Conservation (phyloP, 2,113 vertebrate species). For the Callipepla squamata region DNA sequence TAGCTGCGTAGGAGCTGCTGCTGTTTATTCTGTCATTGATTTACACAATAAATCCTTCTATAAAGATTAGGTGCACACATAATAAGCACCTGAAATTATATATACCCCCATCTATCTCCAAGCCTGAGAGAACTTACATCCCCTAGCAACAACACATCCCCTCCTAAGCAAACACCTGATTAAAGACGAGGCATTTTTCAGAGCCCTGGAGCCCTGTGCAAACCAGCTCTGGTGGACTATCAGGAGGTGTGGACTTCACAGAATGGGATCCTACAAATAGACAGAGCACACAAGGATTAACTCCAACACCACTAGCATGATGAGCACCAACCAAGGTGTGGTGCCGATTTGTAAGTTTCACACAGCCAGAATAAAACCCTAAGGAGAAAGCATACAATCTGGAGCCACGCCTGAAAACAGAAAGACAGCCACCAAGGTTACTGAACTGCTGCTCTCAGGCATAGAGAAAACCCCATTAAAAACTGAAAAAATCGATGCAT, state of each 20-base stretch:
- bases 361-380: background rate
- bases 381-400: background rate
- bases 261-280: background rate
- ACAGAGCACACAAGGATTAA: background rate
- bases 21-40: slow-evolving; percentile 10
- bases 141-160: background rate
- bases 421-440: background rate
- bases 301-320: background rate
- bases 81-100: slow-evolving; percentile 7
- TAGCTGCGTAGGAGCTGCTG: background rate
- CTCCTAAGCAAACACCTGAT: background rate
- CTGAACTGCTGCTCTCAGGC: background rate
- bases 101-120: background rate
- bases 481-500: background rate
- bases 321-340: background rate
- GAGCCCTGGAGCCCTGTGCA: background rate
- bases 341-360: background rate
- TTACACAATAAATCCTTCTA: slow-evolving; percentile 9
- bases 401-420: background rate
- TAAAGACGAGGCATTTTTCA: background rate
- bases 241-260: background rate
- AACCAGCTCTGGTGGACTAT: background rate
- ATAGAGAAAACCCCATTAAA: background rate
- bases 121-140: background rate
- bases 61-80: background rate